A percentile compares a stretch with the other conserved stretches of the same genome.
phyloP scores from a whole-genome alignment of 2,797 vertebrate species.

The Siniperca obscura region DNA sequence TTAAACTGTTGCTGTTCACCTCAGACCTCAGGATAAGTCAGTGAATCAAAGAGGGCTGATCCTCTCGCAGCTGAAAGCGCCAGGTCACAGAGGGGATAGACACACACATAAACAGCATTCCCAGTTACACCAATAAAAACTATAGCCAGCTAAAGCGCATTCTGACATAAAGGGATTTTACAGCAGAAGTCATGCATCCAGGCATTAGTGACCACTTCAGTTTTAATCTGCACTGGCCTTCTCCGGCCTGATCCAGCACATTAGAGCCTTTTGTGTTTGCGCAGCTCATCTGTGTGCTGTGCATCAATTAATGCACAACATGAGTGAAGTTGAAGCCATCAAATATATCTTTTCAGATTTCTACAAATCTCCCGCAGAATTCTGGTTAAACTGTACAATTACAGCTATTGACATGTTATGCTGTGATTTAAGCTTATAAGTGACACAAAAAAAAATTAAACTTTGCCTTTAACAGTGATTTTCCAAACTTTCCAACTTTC shows the following conservation, averaged over 20 bases:
- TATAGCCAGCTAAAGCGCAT: not conserved
- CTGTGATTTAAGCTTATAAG: not conserved
- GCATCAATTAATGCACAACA: not conserved
- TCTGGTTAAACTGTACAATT: constrained; percentile 2
- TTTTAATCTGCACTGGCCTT: constrained; percentile 50
- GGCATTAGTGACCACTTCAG: constrained; percentile 36
- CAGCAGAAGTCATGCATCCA: constrained; percentile 27
- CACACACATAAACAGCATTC: constrained; percentile 25
- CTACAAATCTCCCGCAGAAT: not conserved
- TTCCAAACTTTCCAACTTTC: not conserved
- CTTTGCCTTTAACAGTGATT: not conserved
- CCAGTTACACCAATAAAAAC: constrained; percentile 32
- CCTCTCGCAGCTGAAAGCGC: constrained; percentile 42
- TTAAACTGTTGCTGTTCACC: constrained; percentile 48
- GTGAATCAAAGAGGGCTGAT: constrained; percentile 17
- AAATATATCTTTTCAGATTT: not conserved
- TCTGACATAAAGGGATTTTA: constrained; percentile 34
- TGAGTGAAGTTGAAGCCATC: not conserved
- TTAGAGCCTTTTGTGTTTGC: constrained; percentile 27
- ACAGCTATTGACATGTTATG: not conserved
- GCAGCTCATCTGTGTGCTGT: constrained; percentile 16
- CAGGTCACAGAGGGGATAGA: constrained; percentile 49
- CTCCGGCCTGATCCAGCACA: constrained; percentile 27
- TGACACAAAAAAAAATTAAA: not conserved
- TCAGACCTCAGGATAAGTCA: constrained; percentile 53